Conservation (phyloP, 2,113 vertebrate species). For the Salvator merianae region DNA sequence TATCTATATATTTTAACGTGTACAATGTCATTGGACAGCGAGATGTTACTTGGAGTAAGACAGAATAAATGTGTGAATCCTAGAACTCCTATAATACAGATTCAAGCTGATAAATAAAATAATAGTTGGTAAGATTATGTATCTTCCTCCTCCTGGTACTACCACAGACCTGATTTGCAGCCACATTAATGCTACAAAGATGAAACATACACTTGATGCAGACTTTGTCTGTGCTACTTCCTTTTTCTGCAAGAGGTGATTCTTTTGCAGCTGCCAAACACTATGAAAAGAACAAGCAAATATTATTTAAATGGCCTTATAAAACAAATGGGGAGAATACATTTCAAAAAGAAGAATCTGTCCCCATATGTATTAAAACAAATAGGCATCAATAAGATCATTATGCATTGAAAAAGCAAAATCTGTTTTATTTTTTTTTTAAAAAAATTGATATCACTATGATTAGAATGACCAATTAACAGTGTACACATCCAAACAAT, state of each 20-base stretch:
- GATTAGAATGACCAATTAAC: conserved; percentile 32
- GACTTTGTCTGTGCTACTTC: not conserved
- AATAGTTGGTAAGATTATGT: conserved; percentile 17
- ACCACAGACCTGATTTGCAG: conserved; percentile 29
- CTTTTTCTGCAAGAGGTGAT: conserved; percentile 40
- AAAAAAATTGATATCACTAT: conserved; percentile 48
- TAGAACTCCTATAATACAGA: conserved; percentile 32
- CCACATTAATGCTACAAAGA: conserved; percentile 32
- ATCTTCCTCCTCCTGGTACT: conserved; percentile 21
- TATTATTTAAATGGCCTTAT: conserved; percentile 44
- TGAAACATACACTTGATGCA: conserved; percentile 36
- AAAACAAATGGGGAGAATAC: conserved; percentile 29
- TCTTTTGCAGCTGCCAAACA: not conserved
- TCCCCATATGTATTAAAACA: conserved; percentile 32
- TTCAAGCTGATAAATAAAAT: conserved; percentile 51
- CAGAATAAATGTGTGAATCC: conserved; percentile 28
- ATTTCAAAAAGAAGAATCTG: not conserved
- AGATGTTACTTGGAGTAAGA: conserved; percentile 26
- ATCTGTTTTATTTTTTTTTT: conserved; percentile 36
- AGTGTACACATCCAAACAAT: conserved; percentile 46
- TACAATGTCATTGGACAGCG: conserved; percentile 23
- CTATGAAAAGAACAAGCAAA: conserved; percentile 35
- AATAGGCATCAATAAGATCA: conserved; percentile 36
- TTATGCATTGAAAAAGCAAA: conserved; percentile 33
- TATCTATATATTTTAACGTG: not conserved